Base-by-base conservation (phyloP, 2,797 vertebrate species). In the Sparidentex hasta region DNA sequence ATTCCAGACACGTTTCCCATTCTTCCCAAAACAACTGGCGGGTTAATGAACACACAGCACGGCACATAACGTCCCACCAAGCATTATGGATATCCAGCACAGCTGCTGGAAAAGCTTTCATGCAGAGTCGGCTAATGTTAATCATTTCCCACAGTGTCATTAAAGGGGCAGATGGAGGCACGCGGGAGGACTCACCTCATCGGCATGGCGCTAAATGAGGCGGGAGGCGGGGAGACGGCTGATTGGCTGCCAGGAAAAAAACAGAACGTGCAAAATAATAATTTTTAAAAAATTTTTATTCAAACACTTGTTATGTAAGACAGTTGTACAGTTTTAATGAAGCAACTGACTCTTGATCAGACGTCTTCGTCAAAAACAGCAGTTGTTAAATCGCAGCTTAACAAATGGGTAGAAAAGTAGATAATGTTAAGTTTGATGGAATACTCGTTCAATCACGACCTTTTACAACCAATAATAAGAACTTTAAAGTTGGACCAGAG, bases 1-100 rank as follows among this genome's bases (percentile, higher is more conserved):
- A 92, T 92, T 89, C 88, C 84, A 65, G 20, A 86, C 86, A 84
- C 86, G 74, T 84, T 90, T 85, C 65, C 78, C 84, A 90, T 89
- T 91, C 86, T 85, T 86, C 61, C 74, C 65, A 29, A 83, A 87
- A 87, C 88, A 89, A 88, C 90, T 83, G 90, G 4, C 54, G 81
- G 76, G 89, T 91, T 92, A 90, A 92, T 92, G 82, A 89, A 88
- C 90, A 85, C 82, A 65, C 80, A 61, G 68, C 81, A 4, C 52
- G 59, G 74, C 80, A 71, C 84, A 84, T 25, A 82, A 58, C 51
- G 64, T 63, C 87, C 76, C 65, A 2, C 23, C 58, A 33, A 82
- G 76, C 86, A 63, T 79, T 71, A 64, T 67, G 78, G 81, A 46
- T 48, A 38, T 82, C 52, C 82, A 65, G 1, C 79, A 46, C 88